Base-by-base conservation (phyloP, 2,797 vertebrate genomes). In the Bucorvus abyssinicus region DNA sequence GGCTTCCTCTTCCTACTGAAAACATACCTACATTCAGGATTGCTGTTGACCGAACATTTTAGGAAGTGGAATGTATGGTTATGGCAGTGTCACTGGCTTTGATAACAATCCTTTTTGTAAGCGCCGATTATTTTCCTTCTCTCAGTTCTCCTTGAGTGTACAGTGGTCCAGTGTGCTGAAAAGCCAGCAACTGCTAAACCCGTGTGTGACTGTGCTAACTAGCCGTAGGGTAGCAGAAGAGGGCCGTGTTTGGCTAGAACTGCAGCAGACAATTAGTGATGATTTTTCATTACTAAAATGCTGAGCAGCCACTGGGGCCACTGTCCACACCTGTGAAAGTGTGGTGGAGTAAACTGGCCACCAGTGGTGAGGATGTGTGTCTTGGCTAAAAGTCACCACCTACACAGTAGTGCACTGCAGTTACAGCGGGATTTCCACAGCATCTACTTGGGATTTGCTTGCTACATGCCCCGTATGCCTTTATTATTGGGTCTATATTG, bases 391-490 rank as follows among this genome's bases (percentile, higher is more conserved):
- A 80, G 34, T 24, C 34, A 8, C 49, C 19, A 34, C 24, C 29
- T 57, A 2, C 56, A 7, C 44, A 7, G 23, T 36, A 61, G 18
- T 0, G 1, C 47, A 8, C 38, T 21, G 16, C 63, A 61, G 19
- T 63, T 68, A 27, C 11, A 7, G 29, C 44, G 57, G 53, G 15
- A 15, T 68, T 80, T 71, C 47, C 40, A 32, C 4, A 2, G 32
- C 42, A 53, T 19, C 47, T 82, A 7, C 56, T 56, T 11, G 10
- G 36, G 30, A n/a, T 45, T 87, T 84, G n/a, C n/a, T 56, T 65
- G 26, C 63, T 56, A 5, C 3, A 0, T 61, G 20, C 20, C 19
- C 20, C 4, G 2, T 44, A 7, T 14, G 29, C n/a, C 38, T 57
- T 52, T 57, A 21, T 47, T 71, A 42, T 26, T 9, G 7, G 24